Evolutionary conservation across 2,888 invertebrate genomes (phyloP).

Genomic region (Mallateleia sp.): DNA sequence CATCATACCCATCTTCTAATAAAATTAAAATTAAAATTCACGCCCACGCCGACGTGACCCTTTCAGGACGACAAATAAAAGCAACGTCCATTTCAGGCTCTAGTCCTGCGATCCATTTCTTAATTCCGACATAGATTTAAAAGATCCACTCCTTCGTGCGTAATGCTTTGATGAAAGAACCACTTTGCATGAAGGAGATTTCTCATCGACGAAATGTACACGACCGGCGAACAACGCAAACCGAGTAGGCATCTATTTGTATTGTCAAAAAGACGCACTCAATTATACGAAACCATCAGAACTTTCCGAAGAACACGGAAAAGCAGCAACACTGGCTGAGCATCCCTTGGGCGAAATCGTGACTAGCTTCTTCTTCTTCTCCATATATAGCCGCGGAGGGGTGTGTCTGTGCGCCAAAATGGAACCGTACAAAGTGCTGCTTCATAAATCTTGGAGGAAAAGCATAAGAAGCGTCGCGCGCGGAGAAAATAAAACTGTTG

Average conservation of each 20-base stretch:
- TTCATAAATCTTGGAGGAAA: constrained; percentile 86
- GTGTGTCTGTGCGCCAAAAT: constrained; percentile 84
- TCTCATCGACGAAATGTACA: constrained; percentile 65
- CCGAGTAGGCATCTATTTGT: constrained; percentile 71
- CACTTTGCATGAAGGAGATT: constrained; percentile 54
- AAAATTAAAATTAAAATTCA: too few species aligned
- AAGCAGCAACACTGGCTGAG: constrained; percentile 40
- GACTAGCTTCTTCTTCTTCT: constrained; percentile 53
- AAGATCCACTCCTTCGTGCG: constrained; percentile 12
- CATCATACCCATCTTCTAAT: too few species aligned
- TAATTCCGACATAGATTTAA: constrained; percentile 52
- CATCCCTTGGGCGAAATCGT: constrained; percentile 74
- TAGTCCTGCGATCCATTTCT: constrained; percentile 22
- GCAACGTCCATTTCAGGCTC: too few species aligned
- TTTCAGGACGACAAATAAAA: too few species aligned
- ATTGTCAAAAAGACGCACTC: constrained; percentile 75
- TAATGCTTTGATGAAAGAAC: constrained; percentile 55
- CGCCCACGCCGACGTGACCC: too few species aligned
- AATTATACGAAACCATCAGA: constrained; percentile 77
- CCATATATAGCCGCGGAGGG: constrained; percentile 72
- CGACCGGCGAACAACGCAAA: too few species aligned
- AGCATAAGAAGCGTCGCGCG: constrained; percentile 73
- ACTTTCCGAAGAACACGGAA: constrained; percentile 73
- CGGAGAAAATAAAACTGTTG: constrained; percentile 86
- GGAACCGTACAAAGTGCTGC: constrained; percentile 87